Percentiles rank a stretch among this genome's conserved stretches.
Evolutionary conservation across 1,140 invertebrate species (phyloP).

Genomic region (Euura saliciscinereae): DNA sequence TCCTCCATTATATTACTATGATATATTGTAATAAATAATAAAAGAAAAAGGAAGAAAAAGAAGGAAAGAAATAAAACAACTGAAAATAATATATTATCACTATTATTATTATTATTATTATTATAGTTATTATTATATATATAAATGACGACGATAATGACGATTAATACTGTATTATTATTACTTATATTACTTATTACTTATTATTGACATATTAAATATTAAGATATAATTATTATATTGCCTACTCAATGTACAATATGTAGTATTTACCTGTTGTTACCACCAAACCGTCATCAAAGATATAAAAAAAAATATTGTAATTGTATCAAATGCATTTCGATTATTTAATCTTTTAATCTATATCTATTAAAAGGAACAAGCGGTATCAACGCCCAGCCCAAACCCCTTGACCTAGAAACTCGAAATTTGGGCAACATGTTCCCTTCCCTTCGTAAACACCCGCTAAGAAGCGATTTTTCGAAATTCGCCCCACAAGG

Average conservation of each 20-base stretch:
- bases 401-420: too few relatives aligned
- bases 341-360: too few relatives aligned
- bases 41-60: not conserved
- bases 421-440: too few relatives aligned
- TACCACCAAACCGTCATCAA: conserved; percentile 63
- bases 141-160: conserved; percentile 5
- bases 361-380: too few relatives aligned
- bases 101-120: too few relatives aligned
- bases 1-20: conserved; percentile 4
- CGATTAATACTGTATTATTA: conserved; percentile 7
- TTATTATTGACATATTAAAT: conserved; percentile 35
- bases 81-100: conserved; percentile 10
- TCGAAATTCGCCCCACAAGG: too few relatives aligned
- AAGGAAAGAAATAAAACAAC: not conserved
- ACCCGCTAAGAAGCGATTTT: too few relatives aligned
- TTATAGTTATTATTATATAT: not conserved
- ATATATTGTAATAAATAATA: conserved; percentile 8
- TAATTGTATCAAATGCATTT: conserved; percentile 50
- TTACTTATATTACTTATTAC: conserved; percentile 16
- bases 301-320: conserved; percentile 58
- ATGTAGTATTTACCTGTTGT: conserved; percentile 64
- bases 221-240: conserved; percentile 54
- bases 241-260: conserved; percentile 63
- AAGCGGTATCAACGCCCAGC: too few relatives aligned
- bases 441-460: too few relatives aligned